Evolutionary conservation across 2,888 invertebrate species (phyloP).

Genomic region (Brenthis daphne): DNA sequence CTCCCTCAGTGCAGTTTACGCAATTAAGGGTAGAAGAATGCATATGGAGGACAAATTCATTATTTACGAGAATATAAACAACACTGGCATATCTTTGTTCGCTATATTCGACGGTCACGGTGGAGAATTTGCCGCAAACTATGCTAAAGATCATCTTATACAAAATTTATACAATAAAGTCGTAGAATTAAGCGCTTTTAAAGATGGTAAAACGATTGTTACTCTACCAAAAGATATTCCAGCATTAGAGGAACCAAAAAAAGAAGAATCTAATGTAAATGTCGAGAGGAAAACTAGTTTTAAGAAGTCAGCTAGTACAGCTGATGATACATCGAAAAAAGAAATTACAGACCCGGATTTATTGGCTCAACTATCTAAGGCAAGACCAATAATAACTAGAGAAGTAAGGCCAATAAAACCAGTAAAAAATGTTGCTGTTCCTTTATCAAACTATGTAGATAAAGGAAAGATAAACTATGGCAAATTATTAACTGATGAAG

Average conservation of each 20-base stretch:
- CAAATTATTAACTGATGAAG: slow-evolving; percentile 92
- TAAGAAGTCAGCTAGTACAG: slow-evolving; percentile 84
- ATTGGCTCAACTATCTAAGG: slow-evolving; percentile 84
- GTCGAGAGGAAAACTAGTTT: slow-evolving; percentile 85
- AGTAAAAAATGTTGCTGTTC: slow-evolving; percentile 72
- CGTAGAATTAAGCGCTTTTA: slow-evolving; percentile 86
- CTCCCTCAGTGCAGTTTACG: slow-evolving; percentile 91
- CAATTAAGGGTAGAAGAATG: slow-evolving; percentile 93
- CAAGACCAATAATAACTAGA: slow-evolving; percentile 83
- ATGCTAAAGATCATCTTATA: slow-evolving; percentile 93
- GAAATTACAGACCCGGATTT: slow-evolving; percentile 87
- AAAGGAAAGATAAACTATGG: slow-evolving; percentile 90
- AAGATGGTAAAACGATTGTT: slow-evolving; percentile 79
- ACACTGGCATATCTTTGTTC: slow-evolving; percentile 92
- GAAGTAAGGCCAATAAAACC: slow-evolving; percentile 81
- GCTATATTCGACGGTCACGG: slow-evolving; percentile 98
- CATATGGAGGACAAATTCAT: slow-evolving; percentile 98
- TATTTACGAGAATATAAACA: slow-evolving; percentile 91
- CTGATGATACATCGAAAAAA: slow-evolving; percentile 80
- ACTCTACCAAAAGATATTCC: slow-evolving; percentile 58
- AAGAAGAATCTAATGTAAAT: slow-evolving; percentile 60
- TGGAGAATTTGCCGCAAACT: slow-evolving; percentile 96
- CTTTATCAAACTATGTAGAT: slow-evolving; percentile 86
- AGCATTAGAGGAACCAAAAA: slow-evolving; percentile 59
- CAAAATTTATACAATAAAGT: slow-evolving; percentile 90